Percentiles rank a stretch among this genome's conserved stretches.
phyloP scores from a whole-genome alignment of 2,797 vertebrate genomes.

The Mycteria americana region DNA sequence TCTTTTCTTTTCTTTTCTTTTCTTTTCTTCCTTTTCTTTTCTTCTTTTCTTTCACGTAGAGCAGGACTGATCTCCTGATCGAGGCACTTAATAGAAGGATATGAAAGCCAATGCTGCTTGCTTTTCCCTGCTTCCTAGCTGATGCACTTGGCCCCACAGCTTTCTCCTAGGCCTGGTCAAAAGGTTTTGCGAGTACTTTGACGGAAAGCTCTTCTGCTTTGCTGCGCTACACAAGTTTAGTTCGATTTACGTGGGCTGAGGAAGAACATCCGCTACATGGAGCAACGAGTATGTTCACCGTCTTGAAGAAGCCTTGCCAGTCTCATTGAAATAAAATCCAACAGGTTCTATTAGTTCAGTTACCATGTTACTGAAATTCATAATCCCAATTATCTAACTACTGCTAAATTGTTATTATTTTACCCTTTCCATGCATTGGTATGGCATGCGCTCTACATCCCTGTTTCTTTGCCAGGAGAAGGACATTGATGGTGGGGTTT shows the following conservation, averaged over 20 bases:
- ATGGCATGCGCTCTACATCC: neutral
- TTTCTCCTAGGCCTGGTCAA: neutral
- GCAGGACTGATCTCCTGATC: neutral
- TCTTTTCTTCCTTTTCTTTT: no score
- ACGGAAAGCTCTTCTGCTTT: neutral
- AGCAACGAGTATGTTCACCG: neutral
- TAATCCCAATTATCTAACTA: neutral
- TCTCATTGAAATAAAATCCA: neutral
- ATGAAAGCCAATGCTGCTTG: neutral
- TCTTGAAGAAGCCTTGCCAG: neutral
- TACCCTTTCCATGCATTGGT: neutral
- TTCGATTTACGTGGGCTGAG: accelerated
- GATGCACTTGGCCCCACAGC: neutral
- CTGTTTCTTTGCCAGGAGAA: neutral
- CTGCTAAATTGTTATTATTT: neutral
- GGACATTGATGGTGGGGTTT: neutral
- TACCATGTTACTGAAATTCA: neutral
- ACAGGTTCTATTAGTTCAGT: neutral
- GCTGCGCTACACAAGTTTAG: neutral
- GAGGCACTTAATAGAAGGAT: neutral
- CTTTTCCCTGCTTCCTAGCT: neutral
- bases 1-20: no score
- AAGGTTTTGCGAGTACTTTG: neutral
- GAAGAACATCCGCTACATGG: accelerated
- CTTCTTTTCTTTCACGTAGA: no score